Evolutionary conservation across 2,797 vertebrate genomes (phyloP).

Genomic region (Pelochelys cantorii): DNA sequence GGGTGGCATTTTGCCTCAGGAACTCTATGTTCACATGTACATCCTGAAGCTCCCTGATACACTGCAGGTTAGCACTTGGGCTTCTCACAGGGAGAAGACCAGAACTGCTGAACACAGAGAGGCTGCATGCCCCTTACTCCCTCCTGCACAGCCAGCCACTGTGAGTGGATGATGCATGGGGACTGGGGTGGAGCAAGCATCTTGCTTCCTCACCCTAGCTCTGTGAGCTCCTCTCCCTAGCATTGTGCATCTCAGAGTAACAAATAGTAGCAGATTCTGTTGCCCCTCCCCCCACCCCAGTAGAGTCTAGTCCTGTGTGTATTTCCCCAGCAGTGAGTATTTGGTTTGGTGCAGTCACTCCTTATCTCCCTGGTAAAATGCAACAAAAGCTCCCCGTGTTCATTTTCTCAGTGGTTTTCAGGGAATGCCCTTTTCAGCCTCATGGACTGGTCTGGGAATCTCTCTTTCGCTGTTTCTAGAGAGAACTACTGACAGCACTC

Average conservation of each 20-base stretch:
- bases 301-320: neutral
- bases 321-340: neutral
- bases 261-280: neutral
- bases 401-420: neutral
- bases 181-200: rapidly evolving
- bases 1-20: neutral
- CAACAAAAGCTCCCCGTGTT: rapidly evolving
- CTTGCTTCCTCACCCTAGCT: neutral
- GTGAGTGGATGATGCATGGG: neutral
- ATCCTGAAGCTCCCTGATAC: conserved; percentile 16
- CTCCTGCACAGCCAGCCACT: neutral
- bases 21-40: neutral
- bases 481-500: neutral
- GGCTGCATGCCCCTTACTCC: neutral
- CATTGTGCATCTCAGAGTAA: neutral
- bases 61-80: neutral
- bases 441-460: neutral
- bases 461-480: neutral
- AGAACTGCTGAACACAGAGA: neutral
- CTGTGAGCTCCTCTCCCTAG: neutral
- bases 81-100: neutral
- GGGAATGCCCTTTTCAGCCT: neutral
- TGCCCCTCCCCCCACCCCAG: neutral
- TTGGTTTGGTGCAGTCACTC: neutral
- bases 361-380: neutral